A percentile compares a stretch with the other conserved stretches of the same genome.
These are phyloP conservation scores for Drosophila arawakana DNA, from an alignment of 1,140 invertebrate genomes.

Conservation along the genomic window DNA sequence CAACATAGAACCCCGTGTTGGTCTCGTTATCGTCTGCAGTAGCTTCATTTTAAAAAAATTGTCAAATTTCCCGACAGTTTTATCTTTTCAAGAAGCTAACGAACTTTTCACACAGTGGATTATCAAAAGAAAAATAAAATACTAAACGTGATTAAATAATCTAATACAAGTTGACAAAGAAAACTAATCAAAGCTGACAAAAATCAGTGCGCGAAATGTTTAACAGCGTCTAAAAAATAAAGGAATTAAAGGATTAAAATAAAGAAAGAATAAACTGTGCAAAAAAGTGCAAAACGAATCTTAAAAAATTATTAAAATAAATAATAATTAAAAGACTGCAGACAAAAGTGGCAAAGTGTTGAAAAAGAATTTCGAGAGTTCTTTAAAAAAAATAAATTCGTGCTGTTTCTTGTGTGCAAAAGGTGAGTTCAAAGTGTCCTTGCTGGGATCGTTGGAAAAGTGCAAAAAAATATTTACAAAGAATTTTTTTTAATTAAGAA, in stretches of 20 bases:
- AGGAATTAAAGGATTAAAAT: slow-evolving; percentile 52
- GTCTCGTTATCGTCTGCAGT: slow-evolving; percentile 40
- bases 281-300: slow-evolving; percentile 59
- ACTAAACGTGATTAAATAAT: slow-evolving; percentile 34
- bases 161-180: slow-evolving; percentile 45
- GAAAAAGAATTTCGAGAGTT: slow-evolving; percentile 46
- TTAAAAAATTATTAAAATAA: slow-evolving; percentile 20
- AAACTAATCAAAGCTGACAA: slow-evolving; percentile 11
- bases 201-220: slow-evolving; percentile 69
- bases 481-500: background rate
- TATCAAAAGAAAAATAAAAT: slow-evolving; percentile 44
- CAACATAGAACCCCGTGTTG: slow-evolving; percentile 54
- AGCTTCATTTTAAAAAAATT: slow-evolving; percentile 50
- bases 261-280: slow-evolving; percentile 46
- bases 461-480: slow-evolving; percentile 4
- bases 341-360: slow-evolving; percentile 57
- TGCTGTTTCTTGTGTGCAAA: slow-evolving; percentile 68
- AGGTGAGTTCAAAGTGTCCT: slow-evolving; percentile 70
- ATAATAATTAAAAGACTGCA: slow-evolving; percentile 48
- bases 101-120: slow-evolving; percentile 67
- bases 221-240: slow-evolving; percentile 33
- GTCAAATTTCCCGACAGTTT: slow-evolving; percentile 49
- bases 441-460: slow-evolving; percentile 10
- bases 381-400: slow-evolving; percentile 40
- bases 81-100: slow-evolving; percentile 46